Evolutionary conservation across 2,113 vertebrate species (phyloP), one percentile per base, ranked within the genome.

Genomic region (Empidonax alnorum): DNA sequence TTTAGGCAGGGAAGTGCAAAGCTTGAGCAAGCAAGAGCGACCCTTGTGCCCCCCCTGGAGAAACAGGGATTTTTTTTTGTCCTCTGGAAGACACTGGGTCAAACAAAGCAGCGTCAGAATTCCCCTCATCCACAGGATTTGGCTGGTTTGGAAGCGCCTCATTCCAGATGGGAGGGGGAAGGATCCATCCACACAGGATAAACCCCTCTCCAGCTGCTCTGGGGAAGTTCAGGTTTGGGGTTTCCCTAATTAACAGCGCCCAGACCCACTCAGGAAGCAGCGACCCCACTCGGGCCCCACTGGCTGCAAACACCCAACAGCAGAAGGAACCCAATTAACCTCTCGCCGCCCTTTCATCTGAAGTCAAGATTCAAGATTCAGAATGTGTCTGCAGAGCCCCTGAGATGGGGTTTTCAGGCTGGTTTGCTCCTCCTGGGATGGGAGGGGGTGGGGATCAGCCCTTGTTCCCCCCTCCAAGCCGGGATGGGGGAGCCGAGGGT

Each of bases 221-320:
- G 23, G 75, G 52, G 62, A 72, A 86, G 52, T 12, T 67, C 31
- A 6, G 4, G 14, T 14, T 42, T 12, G 58, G 30, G 4, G 15
- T 18, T 91, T 84, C 73, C 87, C 28, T 56, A 47, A 73, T 77
- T 15, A 39, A 33, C 35, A 2, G 41, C 2, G 0, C 10, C 14
- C 92, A 25, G 94, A 75, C 37, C 10, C 10, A 4, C 2, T 4
- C 22, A 3, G 87, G 53, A 61, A 49, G 35, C 80, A 5, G 39
- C 3, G 3, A 28, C 35, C 68, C 42, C 0, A 1, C 62, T 28
- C 28, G 2, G 0, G 28, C 74, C 46, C 12, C 4, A 12, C 39
- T 14, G 0, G 0, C 78, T 18, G 39, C 44, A 3, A 53, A 49
- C 20, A 31, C 53, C 82, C 9, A 0, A 25, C 30, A 73, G 80